These are phyloP conservation scores for Orchesella cincta DNA, from an alignment of 1,140 invertebrate genomes.

Conservation along the genomic window DNA sequence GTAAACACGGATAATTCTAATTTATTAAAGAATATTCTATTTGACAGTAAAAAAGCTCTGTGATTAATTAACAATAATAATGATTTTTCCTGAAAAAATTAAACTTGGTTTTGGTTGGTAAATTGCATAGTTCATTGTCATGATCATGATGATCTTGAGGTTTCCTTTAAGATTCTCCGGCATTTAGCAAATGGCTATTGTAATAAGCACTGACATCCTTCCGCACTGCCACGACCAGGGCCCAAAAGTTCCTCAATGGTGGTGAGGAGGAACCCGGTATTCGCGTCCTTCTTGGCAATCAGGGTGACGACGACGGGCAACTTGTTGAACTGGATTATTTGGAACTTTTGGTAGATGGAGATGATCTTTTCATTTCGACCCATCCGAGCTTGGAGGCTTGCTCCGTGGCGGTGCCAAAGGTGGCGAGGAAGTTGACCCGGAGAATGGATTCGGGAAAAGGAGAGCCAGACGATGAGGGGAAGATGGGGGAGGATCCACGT, in stretches of 20 bases:
- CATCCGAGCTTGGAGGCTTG: constrained; percentile 87
- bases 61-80: too few species aligned
- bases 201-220: constrained; percentile 63
- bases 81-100: too few species aligned
- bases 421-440: constrained; percentile 79
- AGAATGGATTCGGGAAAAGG: constrained; percentile 73
- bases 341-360: constrained; percentile 83
- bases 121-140: too few species aligned
- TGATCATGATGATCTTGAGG: too few species aligned
- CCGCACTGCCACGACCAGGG: constrained; percentile 70
- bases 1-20: too few species aligned
- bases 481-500: constrained; percentile 25
- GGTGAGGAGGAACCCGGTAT: constrained; percentile 79
- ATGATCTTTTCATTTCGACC: constrained; percentile 83
- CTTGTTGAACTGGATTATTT: constrained; percentile 88
- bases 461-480: constrained; percentile 42
- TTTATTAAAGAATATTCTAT: too few species aligned
- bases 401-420: constrained; percentile 84
- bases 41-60: too few species aligned
- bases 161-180: neutral
- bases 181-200: constrained; percentile 8
- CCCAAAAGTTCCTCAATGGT: constrained; percentile 72
- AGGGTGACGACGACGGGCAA: constrained; percentile 79
- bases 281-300: constrained; percentile 77
- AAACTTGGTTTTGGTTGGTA: too few species aligned